Evolutionary conservation across 1,140 invertebrate genomes (phyloP).

Genomic region (Brachionus manjavacas): DNA sequence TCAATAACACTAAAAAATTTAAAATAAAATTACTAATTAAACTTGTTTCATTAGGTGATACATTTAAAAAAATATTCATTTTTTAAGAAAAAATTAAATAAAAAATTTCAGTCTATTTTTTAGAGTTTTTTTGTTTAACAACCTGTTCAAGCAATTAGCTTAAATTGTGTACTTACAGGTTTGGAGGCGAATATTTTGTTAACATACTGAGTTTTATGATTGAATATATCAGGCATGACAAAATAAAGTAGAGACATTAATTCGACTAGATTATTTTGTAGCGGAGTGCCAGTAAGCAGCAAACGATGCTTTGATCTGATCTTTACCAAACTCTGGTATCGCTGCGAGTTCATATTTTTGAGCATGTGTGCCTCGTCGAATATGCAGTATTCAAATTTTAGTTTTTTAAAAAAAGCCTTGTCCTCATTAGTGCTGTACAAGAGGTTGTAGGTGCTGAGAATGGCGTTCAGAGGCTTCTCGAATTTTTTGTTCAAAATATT

Average conservation of each 20-base stretch:
- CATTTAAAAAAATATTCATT: no score
- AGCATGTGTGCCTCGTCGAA: constrained; percentile 97
- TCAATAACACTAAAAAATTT: no score
- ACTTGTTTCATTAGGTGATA: no score
- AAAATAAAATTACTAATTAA: no score
- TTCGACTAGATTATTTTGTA: constrained; percentile 92
- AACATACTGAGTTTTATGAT: constrained; percentile 28
- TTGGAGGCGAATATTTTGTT: constrained; percentile 15
- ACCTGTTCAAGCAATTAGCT: no score
- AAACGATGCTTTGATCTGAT: constrained; percentile 77
- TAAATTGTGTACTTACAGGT: not conserved
- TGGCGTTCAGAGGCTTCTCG: constrained; percentile 56
- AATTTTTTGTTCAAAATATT: constrained; percentile 67
- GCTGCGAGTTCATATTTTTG: constrained; percentile 86
- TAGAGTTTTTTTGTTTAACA: no score
- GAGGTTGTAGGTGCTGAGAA: constrained; percentile 66
- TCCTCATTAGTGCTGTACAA: constrained; percentile 78
- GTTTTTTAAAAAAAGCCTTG: constrained; percentile 78
- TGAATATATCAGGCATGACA: constrained; percentile 88
- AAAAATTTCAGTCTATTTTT: no score
- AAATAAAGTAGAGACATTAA: constrained; percentile 89
- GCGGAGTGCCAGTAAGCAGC: constrained; percentile 80
- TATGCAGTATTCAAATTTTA: constrained; percentile 81
- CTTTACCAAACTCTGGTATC: constrained; percentile 80
- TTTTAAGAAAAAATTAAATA: no score